phyloP scores from a whole-genome alignment of 30 jellyfish, hydroid and myxozoan species.

The Turritopsis rubra region DNA sequence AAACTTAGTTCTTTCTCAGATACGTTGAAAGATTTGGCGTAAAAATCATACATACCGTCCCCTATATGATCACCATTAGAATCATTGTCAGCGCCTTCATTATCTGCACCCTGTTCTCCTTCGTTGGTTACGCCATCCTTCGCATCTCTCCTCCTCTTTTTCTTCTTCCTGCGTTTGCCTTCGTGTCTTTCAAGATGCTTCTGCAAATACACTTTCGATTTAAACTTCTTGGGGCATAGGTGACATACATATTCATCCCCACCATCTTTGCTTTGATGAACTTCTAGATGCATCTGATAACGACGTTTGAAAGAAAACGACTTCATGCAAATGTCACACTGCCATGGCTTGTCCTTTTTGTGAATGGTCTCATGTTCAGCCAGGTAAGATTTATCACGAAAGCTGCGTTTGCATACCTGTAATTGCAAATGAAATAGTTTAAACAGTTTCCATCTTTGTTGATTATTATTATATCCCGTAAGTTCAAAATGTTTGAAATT shows the following conservation, averaged over 20 bases:
- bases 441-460: not conserved
- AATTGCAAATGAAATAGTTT: not conserved
- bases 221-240: constrained; percentile 39
- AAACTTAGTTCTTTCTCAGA: too few relatives aligned
- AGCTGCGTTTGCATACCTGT: constrained; percentile 37
- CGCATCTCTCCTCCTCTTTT: constrained; percentile 25
- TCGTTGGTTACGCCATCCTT: constrained; percentile 1
- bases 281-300: constrained; percentile 40
- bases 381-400: constrained; percentile 37
- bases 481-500: too few relatives aligned
- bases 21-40: not conserved
- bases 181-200: constrained; percentile 39
- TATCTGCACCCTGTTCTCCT: constrained; percentile 29
- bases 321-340: constrained; percentile 75
- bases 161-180: constrained; percentile 18
- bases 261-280: constrained; percentile 40
- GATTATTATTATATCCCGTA: too few relatives aligned
- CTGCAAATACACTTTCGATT: constrained; percentile 28
- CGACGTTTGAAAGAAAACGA: constrained; percentile 42
- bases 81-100: constrained; percentile 20
- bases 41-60: constrained; percentile 13
- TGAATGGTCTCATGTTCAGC: constrained; percentile 41
- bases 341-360: constrained; percentile 84
- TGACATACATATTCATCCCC: constrained; percentile 46
- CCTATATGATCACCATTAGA: constrained; percentile 6